Percentiles rank a stretch among this genome's conserved stretches.
These are phyloP conservation scores for Sacculina carcini DNA, from an alignment of 2,888 invertebrate genomes.

Conservation along the genomic window DNA sequence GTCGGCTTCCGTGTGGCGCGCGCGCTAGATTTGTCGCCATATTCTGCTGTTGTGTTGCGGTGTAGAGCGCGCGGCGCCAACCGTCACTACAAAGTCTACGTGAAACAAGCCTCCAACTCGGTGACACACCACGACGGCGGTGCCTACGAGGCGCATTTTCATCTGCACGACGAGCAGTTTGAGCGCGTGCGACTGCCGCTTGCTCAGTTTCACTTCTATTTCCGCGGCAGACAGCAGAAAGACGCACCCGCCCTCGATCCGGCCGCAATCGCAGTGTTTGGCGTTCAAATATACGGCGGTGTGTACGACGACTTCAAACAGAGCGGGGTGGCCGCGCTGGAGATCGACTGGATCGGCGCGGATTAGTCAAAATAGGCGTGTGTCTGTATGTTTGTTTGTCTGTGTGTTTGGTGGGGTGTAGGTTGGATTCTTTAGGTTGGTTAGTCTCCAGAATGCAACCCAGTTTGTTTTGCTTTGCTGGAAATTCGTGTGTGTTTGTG, in stretches of 20 bases:
- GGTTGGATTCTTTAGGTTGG: too few species aligned
- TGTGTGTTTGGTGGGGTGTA: too few species aligned
- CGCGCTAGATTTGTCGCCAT: constrained; percentile 26
- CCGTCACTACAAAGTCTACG: constrained; percentile 31
- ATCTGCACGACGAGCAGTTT: constrained; percentile 28
- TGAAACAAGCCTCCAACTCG: constrained; percentile 28
- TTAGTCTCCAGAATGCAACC: too few species aligned
- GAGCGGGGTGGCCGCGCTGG: constrained; percentile 33
- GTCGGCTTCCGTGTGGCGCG: constrained; percentile 30
- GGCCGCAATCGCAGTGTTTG: constrained; percentile 31
- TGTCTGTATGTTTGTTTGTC: too few species aligned
- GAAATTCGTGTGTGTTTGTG: too few species aligned
- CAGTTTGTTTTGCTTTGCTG: too few species aligned
- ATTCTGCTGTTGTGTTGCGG: constrained; percentile 25
- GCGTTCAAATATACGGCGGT: constrained; percentile 36
- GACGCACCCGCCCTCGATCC: constrained; percentile 27
- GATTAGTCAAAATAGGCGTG: too few species aligned
- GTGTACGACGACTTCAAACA: constrained; percentile 35
- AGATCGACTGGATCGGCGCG: constrained; percentile 30
- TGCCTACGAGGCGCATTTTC: constrained; percentile 26
- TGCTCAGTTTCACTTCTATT: constrained; percentile 32
- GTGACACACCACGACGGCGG: constrained; percentile 30
- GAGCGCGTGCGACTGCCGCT: constrained; percentile 27
- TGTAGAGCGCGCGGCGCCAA: constrained; percentile 33
- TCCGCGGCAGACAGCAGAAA: constrained; percentile 25